These are phyloP conservation scores for Alviniconcha strummeri DNA, from an alignment of 2,888 invertebrate genomes.

Conservation along the genomic window DNA sequence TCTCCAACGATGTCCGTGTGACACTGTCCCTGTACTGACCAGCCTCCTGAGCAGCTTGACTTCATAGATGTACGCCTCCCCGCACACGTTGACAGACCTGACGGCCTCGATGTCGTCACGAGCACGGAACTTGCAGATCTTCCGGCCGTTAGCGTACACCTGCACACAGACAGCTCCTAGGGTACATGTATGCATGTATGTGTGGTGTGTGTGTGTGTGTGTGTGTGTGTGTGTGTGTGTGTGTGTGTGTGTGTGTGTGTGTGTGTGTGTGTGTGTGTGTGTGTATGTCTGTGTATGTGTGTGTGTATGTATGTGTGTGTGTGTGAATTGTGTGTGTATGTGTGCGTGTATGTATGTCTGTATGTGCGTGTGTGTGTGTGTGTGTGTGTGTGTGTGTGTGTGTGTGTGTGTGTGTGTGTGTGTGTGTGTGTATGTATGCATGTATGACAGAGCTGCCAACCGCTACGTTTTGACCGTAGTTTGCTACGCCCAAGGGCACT, in stretches of 20 bases:
- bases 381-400: neutral
- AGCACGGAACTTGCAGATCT: constrained; percentile 47
- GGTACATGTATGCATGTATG: neutral
- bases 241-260: neutral
- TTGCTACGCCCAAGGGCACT: no score
- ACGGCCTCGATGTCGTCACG: constrained; percentile 50
- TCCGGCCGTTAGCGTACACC: constrained; percentile 55
- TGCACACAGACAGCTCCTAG: constrained; percentile 23
- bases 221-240: neutral
- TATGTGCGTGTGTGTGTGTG: neutral
- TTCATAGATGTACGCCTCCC: constrained; percentile 56
- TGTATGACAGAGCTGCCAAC: no score
- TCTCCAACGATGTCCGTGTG: neutral
- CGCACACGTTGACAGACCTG: constrained; percentile 47
- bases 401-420: neutral
- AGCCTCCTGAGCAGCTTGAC: constrained; percentile 50
- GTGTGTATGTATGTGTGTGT: neutral
- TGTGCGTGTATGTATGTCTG: neutral
- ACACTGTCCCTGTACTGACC: constrained; percentile 42
- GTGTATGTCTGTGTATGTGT: neutral
- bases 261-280: neutral
- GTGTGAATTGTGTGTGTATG: neutral
- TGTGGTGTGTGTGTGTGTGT: neutral
- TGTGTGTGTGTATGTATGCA: neutral
- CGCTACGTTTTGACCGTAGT: no score